Percentiles rank a stretch among this genome's conserved stretches.
These are phyloP conservation scores for Squalus acanthias DNA, from an alignment of 2,797 vertebrate species.

Conservation along the genomic window DNA sequence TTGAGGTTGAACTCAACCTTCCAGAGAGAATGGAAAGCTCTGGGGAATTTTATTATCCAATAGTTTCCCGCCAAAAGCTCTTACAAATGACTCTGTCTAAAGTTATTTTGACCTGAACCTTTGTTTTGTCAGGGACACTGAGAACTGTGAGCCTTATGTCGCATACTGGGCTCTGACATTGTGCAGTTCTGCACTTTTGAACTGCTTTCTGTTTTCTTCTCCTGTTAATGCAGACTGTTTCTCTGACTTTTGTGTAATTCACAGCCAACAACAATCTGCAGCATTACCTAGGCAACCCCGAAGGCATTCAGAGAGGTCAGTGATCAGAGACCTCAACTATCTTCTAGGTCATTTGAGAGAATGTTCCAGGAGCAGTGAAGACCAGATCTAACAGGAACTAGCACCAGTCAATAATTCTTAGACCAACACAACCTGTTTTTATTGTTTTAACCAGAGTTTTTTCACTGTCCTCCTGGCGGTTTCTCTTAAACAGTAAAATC, in stretches of 20 bases:
- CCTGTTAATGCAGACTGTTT: background rate
- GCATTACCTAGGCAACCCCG: background rate
- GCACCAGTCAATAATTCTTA: too few relatives aligned
- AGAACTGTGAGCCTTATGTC: background rate
- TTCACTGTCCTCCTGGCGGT: background rate
- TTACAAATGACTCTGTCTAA: background rate
- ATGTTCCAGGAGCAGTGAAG: background rate
- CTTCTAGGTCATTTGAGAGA: background rate
- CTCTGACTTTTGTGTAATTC: background rate
- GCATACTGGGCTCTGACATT: background rate
- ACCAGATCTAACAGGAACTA: background rate
- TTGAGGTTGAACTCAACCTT: background rate
- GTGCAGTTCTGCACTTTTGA: background rate
- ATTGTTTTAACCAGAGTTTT: background rate
- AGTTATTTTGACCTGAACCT: slow-evolving; percentile 16
- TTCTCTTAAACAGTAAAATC: background rate
- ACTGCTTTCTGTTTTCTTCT: background rate
- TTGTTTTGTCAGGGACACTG: background rate
- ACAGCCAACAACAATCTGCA: background rate
- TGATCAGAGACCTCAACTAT: background rate
- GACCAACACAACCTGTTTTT: background rate
- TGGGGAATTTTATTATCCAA: background rate
- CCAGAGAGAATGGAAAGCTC: background rate
- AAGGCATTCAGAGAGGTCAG: background rate
- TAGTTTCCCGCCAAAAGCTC: background rate